Conservation (phyloP, 2,797 vertebrate species). For the Sciaenops ocellatus region DNA sequence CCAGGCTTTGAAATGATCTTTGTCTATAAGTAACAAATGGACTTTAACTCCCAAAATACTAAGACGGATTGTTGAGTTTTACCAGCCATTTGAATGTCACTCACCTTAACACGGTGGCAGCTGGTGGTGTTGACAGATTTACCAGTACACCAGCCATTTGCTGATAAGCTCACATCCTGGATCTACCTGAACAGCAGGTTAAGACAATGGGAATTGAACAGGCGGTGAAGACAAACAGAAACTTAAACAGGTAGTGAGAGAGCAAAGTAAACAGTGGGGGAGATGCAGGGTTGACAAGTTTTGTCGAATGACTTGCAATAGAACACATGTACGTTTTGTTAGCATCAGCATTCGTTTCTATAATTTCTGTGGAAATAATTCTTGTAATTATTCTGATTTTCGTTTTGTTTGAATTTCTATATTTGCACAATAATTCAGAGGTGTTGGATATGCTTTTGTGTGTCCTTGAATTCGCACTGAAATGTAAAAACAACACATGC, state of each 20-base stretch:
- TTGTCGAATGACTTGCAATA: not conserved
- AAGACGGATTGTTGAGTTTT: not conserved
- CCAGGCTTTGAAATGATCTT: not conserved
- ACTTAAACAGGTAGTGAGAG: not conserved
- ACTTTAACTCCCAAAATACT: not conserved
- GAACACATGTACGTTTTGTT: not conserved
- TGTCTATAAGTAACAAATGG: not conserved
- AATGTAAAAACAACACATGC: not conserved
- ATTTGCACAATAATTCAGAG: not conserved
- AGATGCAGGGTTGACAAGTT: not conserved
- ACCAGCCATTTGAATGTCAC: not conserved
- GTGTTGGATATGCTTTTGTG: not conserved
- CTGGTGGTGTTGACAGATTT: slow-evolving; percentile 6
- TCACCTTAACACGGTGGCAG: not conserved
- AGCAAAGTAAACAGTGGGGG: slow-evolving; percentile 26
- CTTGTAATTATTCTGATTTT: not conserved
- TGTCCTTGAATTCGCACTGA: not conserved
- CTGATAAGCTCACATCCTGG: slow-evolving; percentile 43
- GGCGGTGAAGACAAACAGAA: slow-evolving; percentile 37
- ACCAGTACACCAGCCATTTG: not conserved
- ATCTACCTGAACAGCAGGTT: slow-evolving; percentile 60
- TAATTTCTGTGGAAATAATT: not conserved
- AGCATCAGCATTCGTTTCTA: not conserved
- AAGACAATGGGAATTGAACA: slow-evolving; percentile 2
- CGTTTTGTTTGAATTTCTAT: not conserved